Base-by-base conservation (phyloP, 1,140 invertebrate genomes). In the Lycorma delicatula region DNA sequence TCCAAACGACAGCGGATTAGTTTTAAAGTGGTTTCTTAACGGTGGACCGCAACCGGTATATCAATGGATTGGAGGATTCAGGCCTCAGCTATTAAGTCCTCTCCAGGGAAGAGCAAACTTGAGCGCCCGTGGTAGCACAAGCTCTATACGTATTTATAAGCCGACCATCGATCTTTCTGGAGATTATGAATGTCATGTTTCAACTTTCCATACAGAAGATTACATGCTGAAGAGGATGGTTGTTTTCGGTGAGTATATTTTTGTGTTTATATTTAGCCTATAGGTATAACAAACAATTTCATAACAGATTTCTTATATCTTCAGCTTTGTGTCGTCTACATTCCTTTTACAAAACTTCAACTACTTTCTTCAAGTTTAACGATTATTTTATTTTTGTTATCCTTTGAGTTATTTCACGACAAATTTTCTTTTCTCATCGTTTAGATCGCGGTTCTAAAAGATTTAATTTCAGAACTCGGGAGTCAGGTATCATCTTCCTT, bases 21-120 rank as follows among this genome's bases (percentile, higher is more conserved):
- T 87, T 22, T 79, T 89, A 49, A 87, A 88, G 73, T 89, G 86
- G 86, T 88, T 80, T 70, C 82, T 84, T 65, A 81, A 85, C 64
- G 75, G 80, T 38, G 72, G 76, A 52, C 77, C 79, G 0, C 56
- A 69, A 41, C 76, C 79, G 26, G 80, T 86, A 11, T 89, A 88
- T 68, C 86, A 89, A 71, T 89, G 86, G 86, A 87, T 88, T 20
- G 16, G 76, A 71, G 78, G 55, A 67, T 71, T 3, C n/a, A 62
- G 72, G 16, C 67, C 70, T 50, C 85, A 84, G 1, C 76, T 80
- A 63, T 20, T 44, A 22, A 22, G 41, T 9, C 16, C 18, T 4
- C 13, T 81, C 1, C 80, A 1, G 70, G 83, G 36, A 78, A 81
- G 60, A 83, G 81, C 54, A 76, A 81, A 65, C 73, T 88, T 28